Evolutionary conservation across 2,888 invertebrate species (phyloP).

Genomic region (Eremobia ochroleuca): DNA sequence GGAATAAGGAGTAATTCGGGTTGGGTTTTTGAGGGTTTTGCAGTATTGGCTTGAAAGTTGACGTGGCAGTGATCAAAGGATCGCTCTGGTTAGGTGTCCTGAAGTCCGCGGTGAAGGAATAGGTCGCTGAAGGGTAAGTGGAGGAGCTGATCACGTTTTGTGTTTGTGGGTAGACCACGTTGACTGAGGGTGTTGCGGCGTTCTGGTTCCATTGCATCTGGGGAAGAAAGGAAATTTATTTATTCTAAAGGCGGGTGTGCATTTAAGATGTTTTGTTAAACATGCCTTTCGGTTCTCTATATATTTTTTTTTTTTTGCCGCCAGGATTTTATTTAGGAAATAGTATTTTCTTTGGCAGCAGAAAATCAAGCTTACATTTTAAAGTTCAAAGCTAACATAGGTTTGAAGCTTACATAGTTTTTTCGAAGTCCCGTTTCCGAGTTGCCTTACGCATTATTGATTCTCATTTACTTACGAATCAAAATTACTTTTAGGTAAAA

Average conservation of each 20-base stretch:
- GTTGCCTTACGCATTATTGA: neutral
- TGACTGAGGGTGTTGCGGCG: conserved; percentile 91
- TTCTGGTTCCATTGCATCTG: conserved; percentile 95
- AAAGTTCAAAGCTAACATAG: neutral
- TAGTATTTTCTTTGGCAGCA: neutral
- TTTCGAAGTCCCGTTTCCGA: neutral
- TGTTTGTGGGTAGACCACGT: conserved; percentile 92
- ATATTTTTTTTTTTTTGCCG: no score
- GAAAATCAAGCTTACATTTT: neutral
- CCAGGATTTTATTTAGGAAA: neutral
- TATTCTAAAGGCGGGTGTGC: no score
- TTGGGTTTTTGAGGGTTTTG: conserved; percentile 85
- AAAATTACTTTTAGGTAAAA: no score
- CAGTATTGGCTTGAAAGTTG: conserved; percentile 91
- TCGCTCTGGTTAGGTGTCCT: conserved; percentile 92
- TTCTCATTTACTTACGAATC: no score
- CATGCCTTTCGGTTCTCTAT: neutral
- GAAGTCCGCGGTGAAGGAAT: conserved; percentile 96
- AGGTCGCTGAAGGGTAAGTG: conserved; percentile 93
- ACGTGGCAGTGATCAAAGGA: conserved; percentile 89
- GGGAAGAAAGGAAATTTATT: no score
- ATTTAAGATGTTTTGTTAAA: neutral
- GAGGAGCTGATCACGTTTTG: conserved; percentile 92
- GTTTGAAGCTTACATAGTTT: neutral
- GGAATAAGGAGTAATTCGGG: conserved; percentile 83